Conservation (phyloP, 2,797 vertebrate genomes). For the Hirundo rustica region DNA sequence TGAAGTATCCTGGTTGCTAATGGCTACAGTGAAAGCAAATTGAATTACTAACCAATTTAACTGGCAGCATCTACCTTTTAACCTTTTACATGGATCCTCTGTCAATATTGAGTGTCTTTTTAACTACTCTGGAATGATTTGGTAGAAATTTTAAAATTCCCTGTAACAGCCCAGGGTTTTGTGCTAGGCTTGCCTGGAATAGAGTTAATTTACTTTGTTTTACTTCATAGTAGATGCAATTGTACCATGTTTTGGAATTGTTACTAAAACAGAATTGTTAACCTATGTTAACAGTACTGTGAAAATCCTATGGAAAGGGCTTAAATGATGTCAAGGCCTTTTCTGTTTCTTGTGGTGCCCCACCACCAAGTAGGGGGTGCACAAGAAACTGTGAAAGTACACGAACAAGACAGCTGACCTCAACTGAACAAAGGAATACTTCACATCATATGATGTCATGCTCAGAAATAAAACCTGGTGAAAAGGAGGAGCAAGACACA, state of each 20-base stretch:
- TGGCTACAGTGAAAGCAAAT: neutral
- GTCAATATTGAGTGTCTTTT: neutral
- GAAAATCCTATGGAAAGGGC: neutral
- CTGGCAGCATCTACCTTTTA: neutral
- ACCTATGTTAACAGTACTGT: too few relatives aligned
- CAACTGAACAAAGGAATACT: neutral
- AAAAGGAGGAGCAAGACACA: fast-evolving
- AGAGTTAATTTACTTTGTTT: neutral
- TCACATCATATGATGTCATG: neutral
- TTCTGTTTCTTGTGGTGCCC: fast-evolving
- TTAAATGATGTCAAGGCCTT: neutral
- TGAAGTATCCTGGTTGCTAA: neutral
- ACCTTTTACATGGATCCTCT: neutral
- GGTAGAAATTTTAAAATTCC: neutral
- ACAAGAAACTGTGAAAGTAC: neutral
- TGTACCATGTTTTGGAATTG: neutral
- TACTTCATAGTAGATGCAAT: neutral
- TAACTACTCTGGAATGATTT: neutral
- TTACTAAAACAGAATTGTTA: neutral
- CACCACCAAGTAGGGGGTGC: fast-evolving
- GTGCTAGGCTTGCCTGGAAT: neutral
- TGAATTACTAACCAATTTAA: neutral
- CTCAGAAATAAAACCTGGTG: neutral
- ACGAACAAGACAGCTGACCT: fast-evolving
- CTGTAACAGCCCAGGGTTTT: neutral